These are phyloP conservation scores for Yponomeuta malinellus DNA, from an alignment of 2,888 invertebrate genomes.

Conservation along the genomic window DNA sequence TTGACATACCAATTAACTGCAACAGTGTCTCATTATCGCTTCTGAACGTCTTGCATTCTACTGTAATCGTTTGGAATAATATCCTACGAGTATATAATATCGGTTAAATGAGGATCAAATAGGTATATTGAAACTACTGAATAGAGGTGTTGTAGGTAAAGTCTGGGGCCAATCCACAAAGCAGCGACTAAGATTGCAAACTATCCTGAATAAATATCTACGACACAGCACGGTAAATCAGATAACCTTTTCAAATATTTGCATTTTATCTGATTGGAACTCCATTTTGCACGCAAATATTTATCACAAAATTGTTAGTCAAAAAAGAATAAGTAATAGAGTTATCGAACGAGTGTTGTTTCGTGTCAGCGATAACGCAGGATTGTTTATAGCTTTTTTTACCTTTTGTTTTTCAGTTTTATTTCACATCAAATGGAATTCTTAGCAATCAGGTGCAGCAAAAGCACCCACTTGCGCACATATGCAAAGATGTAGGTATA, in stretches of 20 bases:
- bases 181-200: background rate
- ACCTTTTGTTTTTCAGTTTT: background rate
- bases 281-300: background rate
- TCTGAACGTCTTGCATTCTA: background rate
- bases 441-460: background rate
- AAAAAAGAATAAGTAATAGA: slow-evolving; percentile 1
- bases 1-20: background rate
- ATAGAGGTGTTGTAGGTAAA: background rate
- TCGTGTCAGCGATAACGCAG: background rate
- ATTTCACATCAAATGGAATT: background rate
- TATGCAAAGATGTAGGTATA: too few relatives aligned
- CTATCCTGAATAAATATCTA: background rate
- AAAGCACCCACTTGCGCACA: background rate
- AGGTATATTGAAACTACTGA: background rate
- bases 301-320: background rate
- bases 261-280: background rate
- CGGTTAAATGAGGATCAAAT: background rate
- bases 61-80: too few relatives aligned
- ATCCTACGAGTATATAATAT: too few relatives aligned
- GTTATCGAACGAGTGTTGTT: slow-evolving; percentile 1
- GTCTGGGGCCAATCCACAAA: background rate
- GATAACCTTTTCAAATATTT: background rate
- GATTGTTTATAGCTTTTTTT: background rate
- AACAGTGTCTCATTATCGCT: background rate
- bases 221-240: background rate